Evolutionary conservation across 2,888 invertebrate genomes (phyloP), one percentile per base, ranked within the genome.

Genomic region (Escarpia spicata): DNA sequence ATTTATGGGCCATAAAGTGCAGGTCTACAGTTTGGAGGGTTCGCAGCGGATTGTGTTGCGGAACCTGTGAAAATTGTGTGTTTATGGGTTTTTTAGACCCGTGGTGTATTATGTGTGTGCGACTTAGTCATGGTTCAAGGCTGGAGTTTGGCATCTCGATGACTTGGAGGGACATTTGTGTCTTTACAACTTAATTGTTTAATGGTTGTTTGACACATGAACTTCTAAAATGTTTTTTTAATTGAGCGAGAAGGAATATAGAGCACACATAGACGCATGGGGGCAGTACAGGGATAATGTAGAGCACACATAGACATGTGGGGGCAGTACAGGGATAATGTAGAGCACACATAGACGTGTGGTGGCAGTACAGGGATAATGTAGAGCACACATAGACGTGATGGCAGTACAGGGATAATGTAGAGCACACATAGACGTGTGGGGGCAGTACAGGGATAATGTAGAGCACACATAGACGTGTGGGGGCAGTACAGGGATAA

Each of bases 1-100:
- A 75, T 75, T 75, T 75, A 75, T 75, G 75, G 75, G 75, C 75
- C 75, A 75, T 75, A 75, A 75, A 75, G 75, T 26, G 75, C 26
- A 26, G 15, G 19, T 60, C 60, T 3, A 4, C 75, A 75, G 75
- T 9, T 75, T 75, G 19, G 75, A 19, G 75, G n/a, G 75, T 75
- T n/a, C 3, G 75, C 26, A 2, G 6, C 2, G 3, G 75, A 75
- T 75, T 75, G 75, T 75, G n/a, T 75, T 75, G 75, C 26, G 26
- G 26, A 75, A n/a, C 26, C 26, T 1, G 26, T 19, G 19, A 19
- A 75, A 75, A 75, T 75, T 19, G 6, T 3, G n/a, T 75, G 26
- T 75, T 75, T 75, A 75, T 75, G 26, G 19, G 4, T 75, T 75
- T 75, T 75, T 75, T 75, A 75, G 19, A 26, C 19, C 19, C n/a